Evolutionary conservation across 2,888 invertebrate species (phyloP).

Genomic region (Sthenelais limicola): DNA sequence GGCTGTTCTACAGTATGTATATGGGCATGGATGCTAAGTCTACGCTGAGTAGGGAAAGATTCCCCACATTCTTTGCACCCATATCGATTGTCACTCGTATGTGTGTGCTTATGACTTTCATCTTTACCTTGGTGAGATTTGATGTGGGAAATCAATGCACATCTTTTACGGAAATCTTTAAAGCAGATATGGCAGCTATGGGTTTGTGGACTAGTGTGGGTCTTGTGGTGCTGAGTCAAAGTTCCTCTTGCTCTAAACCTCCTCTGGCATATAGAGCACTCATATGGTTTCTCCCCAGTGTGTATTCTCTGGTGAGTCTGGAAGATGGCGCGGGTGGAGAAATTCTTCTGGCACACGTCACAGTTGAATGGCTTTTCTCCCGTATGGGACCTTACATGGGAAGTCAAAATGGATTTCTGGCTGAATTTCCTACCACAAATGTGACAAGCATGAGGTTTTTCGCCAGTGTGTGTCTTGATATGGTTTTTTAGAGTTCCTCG

Average conservation of each 20-base stretch:
- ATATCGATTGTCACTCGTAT: background rate
- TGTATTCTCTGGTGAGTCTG: background rate
- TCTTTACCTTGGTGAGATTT: background rate
- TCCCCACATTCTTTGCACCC: background rate
- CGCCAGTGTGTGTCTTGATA: background rate
- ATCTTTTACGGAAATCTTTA: background rate
- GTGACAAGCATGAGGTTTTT: background rate
- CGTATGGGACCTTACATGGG: background rate
- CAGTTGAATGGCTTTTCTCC: background rate
- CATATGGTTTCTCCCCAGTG: background rate
- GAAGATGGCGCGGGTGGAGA: background rate
- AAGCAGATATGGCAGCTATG: background rate
- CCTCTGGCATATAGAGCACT: background rate
- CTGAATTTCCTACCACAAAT: background rate
- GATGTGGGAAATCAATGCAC: background rate
- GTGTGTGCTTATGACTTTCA: background rate
- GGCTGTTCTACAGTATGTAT: background rate
- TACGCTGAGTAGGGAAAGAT: background rate
- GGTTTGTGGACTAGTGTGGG: background rate
- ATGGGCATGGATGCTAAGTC: background rate
- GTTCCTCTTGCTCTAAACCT: background rate
- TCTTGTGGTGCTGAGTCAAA: background rate
- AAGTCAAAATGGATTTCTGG: background rate
- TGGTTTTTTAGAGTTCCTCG: background rate
- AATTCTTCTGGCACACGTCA: background rate